A percentile compares a stretch with the other conserved stretches of the same genome.
phyloP scores from a whole-genome alignment of 1,140 invertebrate genomes.

The Philotrypesis tridentata region DNA sequence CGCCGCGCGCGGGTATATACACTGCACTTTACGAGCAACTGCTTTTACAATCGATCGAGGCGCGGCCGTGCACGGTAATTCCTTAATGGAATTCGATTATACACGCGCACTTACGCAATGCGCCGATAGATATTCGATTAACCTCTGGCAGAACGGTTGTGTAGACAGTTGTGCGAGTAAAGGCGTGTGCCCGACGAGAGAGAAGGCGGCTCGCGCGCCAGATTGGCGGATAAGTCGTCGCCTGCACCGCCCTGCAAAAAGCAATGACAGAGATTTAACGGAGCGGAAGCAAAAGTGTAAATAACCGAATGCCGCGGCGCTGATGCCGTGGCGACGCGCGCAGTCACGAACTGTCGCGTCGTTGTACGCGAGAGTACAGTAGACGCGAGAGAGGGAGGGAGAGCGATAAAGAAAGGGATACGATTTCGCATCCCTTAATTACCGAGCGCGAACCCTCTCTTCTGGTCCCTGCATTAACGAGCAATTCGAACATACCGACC shows the following conservation, averaged over 20 bases:
- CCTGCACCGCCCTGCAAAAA: conserved; percentile 35
- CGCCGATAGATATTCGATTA: not conserved
- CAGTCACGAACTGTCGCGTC: conserved; percentile 10
- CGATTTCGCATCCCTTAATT: conserved; percentile 66
- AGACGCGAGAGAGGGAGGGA: not conserved
- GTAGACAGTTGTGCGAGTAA: not conserved
- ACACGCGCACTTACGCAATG: not conserved
- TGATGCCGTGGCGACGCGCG: not conserved
- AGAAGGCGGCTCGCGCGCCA: not conserved
- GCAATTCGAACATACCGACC: not conserved
- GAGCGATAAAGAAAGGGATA: conserved; percentile 41
- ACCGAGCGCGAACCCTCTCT: conserved; percentile 57
- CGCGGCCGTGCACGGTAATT: not conserved
- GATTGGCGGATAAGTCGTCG: conserved; percentile 36
- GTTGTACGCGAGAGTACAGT: too few species aligned
- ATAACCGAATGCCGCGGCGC: conserved; percentile 6
- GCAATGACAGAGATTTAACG: conserved; percentile 40
- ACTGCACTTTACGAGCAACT: not conserved
- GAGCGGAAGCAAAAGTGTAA: conserved; percentile 31
- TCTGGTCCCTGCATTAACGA: conserved; percentile 66
- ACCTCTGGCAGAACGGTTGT: not conserved
- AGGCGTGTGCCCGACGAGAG: not conserved
- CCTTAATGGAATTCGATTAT: not conserved
- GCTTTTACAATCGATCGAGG: not conserved
- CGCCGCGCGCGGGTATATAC: too few species aligned